These are phyloP conservation scores for Drosophila pseudotakahashii DNA, from an alignment of 2,888 invertebrate species.

Conservation along the genomic window DNA sequence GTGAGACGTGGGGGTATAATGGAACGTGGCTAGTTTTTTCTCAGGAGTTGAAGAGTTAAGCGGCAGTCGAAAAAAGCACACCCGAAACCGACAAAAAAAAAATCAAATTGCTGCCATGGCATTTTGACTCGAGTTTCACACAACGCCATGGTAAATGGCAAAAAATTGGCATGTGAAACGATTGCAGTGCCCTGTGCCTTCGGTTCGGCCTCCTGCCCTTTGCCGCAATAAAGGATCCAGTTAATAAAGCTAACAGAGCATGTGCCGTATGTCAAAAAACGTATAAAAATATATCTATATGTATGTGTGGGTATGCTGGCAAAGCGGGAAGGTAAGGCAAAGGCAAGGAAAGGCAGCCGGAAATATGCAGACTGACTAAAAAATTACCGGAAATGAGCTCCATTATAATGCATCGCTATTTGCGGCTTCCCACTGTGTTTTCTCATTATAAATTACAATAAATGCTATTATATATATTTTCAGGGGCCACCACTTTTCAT, in stretches of 20 bases:
- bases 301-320: neutral
- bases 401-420: slow-evolving; percentile 1
- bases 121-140: slow-evolving; percentile 45
- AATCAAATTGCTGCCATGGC: slow-evolving; percentile 43
- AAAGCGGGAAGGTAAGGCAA: neutral
- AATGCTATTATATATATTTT: neutral
- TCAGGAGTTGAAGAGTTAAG: slow-evolving; percentile 46
- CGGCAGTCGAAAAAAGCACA: slow-evolving; percentile 14
- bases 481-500: neutral
- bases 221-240: slow-evolving; percentile 50
- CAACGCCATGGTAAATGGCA: slow-evolving; percentile 38
- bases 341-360: slow-evolving; percentile 11
- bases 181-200: slow-evolving; percentile 19
- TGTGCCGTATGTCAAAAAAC: slow-evolving; percentile 56
- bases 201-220: slow-evolving; percentile 5
- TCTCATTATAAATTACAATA: slow-evolving; percentile 3
- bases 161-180: slow-evolving; percentile 39
- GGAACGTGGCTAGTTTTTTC: slow-evolving; percentile 51
- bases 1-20: slow-evolving; percentile 22
- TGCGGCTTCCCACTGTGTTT: neutral
- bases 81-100: slow-evolving; percentile 9
- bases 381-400: slow-evolving; percentile 18
- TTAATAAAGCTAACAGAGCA: slow-evolving; percentile 71
- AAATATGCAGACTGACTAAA: slow-evolving; percentile 41
- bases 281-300: slow-evolving; percentile 1